These are phyloP conservation scores for Drosophila equinoxialis DNA, from an alignment of 1,140 invertebrate species.

Conservation along the genomic window DNA sequence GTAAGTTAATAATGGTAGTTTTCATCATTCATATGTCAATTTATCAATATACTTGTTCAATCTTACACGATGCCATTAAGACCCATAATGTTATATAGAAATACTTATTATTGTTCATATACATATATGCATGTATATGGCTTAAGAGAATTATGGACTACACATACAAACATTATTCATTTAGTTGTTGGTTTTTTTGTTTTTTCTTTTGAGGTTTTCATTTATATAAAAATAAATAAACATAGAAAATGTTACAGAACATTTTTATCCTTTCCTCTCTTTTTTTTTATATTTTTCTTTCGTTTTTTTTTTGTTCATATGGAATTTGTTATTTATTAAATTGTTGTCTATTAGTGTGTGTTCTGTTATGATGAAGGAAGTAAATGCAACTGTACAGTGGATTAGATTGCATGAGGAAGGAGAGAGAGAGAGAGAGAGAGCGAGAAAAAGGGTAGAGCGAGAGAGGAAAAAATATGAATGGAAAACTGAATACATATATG, in stretches of 20 bases:
- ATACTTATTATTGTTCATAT: conserved; percentile 32
- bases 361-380: conserved; percentile 51
- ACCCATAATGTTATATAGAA: conserved; percentile 50
- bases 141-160: conserved; percentile 74
- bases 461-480: conserved; percentile 32
- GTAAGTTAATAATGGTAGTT: conserved; percentile 71
- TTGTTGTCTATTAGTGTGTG: conserved; percentile 39
- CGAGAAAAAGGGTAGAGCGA: conserved; percentile 25
- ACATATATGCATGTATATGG: conserved; percentile 47
- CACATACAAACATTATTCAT: conserved; percentile 65
- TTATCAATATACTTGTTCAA: conserved; percentile 12
- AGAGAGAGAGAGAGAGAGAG: conserved; percentile 7
- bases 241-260: conserved; percentile 65
- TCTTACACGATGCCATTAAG: conserved; percentile 40
- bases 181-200: conserved; percentile 21
- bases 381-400: conserved; percentile 66
- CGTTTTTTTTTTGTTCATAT: conserved; percentile 43
- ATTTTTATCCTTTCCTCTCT: conserved; percentile 40
- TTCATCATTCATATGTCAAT: conserved; percentile 38
- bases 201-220: conserved; percentile 20
- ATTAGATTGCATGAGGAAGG: conserved; percentile 28
- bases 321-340: conserved; percentile 61
- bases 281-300: conserved; percentile 25
- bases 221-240: conserved; percentile 72
- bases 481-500: conserved; percentile 12